Base-by-base conservation (phyloP, 2,888 invertebrate species). In the Antheraea yamamai region DNA sequence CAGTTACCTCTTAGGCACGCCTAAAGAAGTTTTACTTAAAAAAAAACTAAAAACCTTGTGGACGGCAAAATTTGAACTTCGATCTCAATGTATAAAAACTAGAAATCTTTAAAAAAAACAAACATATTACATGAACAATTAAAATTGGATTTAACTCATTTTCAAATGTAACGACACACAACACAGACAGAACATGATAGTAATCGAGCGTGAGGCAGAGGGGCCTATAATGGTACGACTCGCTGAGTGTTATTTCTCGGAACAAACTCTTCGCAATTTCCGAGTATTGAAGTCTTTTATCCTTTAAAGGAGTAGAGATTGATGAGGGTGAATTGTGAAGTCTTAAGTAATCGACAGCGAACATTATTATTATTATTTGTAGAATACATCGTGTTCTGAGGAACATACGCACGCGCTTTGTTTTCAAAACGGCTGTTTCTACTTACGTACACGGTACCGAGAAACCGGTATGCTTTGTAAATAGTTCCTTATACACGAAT, bases 391-490 rank as follows among this genome's bases (percentile, higher is more conserved):
- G 64, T 26, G 82, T 89, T 90, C 87, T 82, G 79, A 79, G 82
- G 85, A 88, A 84, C 82, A 82, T 78, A 83, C 84, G 85, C 81
- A 83, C 83, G 84, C 84, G 83, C 81, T 81, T 87, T 91, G 91
- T 92, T 92, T 91, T 90, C 87, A 85, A 90, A 90, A 87, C 87
- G 85, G 79, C 81, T 85, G 87, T 86, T 91, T 90, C 88, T 85
- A 84, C 85, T 85, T 83, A 90, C 77, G 82, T 82, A 82, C 85
- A 84, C 84, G 81, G 79, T 91, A 90, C 90, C 76, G 78, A 76
- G 90, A 88, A 91, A 77, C 78, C 79, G 79, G 76, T 73, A 78
- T 75, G 79, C 81, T 87, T 89, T 88, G 89, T 90, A 90, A 90
- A 89, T 87, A 87, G 74, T 79, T 77, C 80, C 78, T 80, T 80